Base-by-base conservation (phyloP, 2,113 vertebrate genomes). In the Tenebrosternarchus preto region DNA sequence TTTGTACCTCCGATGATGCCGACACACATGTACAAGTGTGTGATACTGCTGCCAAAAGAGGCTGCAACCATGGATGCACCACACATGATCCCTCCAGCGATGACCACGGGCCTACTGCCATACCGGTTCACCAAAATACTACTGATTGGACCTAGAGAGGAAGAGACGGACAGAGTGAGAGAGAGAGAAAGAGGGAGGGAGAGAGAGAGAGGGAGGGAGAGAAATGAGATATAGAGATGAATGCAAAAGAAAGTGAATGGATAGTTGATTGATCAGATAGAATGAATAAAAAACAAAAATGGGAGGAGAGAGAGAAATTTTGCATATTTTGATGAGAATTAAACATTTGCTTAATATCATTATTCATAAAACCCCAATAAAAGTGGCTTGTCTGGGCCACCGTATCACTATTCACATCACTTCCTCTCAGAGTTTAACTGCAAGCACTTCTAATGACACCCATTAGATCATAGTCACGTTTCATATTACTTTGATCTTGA, bases 1-100 rank as follows among this genome's bases (percentile, higher is more conserved):
- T n/a, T n/a, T n/a, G n/a, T 93, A 96, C 93, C 94, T 91, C 94
- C 94, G 82, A 95, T 86, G 84, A 94, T 77, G 73, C 95, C 93
- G 56, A 93, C 88, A 3, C 89, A 94, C 67, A 95, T 80, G 87
- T 95, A 95, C 66, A 96, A 88, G 86, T 92, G 93, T 77, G 92
- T 61, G 78, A 96, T 94, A 88, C 92, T 92, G 80, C 81, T 93
- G 89, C 88, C 93, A 86, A 95, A 95, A 31, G 93, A 89, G 0
- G 93, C 93, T 1, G 91, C 85, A 46, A 92, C 85, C 94, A 95
- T 94, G 1, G 91, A 92, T 31, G 88, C 33, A 0, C 89, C 92
- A 84, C 93, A 93, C 84, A 94, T 86, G 29, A 94, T 81, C 63
- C 95, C 95, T 59, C 95, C 94, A 0, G 88, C 50, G 22, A 95